Conservation (phyloP, 2,797 vertebrate species). For the Toxotes lorentzi region DNA sequence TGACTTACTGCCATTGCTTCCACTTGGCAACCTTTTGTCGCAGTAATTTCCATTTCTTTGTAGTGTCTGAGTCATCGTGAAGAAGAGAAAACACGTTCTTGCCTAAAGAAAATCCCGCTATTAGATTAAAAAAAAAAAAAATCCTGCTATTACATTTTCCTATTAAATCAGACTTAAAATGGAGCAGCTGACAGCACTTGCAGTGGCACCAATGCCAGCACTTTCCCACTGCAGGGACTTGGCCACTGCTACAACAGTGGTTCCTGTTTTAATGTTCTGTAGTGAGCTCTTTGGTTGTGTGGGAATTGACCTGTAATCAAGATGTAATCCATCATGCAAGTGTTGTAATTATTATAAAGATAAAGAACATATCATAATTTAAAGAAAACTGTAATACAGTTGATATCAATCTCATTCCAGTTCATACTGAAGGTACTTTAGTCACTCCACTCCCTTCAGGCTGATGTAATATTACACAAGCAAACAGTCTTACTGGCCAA, state of each 20-base stretch:
- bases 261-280: slow-evolving; percentile 12
- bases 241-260: slow-evolving; percentile 20
- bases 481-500: not conserved
- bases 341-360: not conserved
- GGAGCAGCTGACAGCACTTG: slow-evolving; percentile 65
- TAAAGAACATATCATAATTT: not conserved
- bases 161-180: slow-evolving; percentile 50
- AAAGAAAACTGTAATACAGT: not conserved
- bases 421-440: not conserved
- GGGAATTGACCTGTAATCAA: not conserved
- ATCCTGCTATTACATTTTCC: slow-evolving; percentile 50
- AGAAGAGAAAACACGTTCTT: slow-evolving; percentile 45
- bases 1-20: slow-evolving; percentile 40
- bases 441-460: not conserved
- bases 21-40: slow-evolving; percentile 25
- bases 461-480: slow-evolving; percentile 15
- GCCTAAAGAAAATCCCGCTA: slow-evolving; percentile 56
- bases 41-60: slow-evolving; percentile 58
- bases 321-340: not conserved
- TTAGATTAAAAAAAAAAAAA: slow-evolving; percentile 54
- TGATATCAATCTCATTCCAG: not conserved
- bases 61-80: slow-evolving; percentile 53
- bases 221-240: slow-evolving; percentile 43
- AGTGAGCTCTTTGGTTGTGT: not conserved
- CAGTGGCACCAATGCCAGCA: slow-evolving; percentile 37